Evolutionary conservation across 2,797 vertebrate genomes (phyloP), one percentile per base, ranked within the genome.

Genomic region (Premnoplex brunnescens): DNA sequence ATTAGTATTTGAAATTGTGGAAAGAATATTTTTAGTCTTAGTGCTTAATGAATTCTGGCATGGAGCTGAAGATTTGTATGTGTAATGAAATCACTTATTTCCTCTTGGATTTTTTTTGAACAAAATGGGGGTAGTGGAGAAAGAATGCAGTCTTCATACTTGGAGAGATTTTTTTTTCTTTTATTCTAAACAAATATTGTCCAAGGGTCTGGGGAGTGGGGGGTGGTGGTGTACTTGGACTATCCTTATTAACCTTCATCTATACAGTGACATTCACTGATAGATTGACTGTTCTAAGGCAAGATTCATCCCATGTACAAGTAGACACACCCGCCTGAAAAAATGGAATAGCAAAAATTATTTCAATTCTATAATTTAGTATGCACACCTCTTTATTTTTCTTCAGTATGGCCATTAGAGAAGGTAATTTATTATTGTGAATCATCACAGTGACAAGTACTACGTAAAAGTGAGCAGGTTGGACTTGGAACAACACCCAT

Each of bases 1-100:
- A 97, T 94, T 97, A 52, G 93, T 91, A 96, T 96, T 92, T 96
- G 92, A 97, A 95, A 94, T 66, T 88, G 92, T 78, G 68, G 79
- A 94, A 95, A 96, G 77, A 96, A 90, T 58, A 56, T 84, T 85
- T 58, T 89, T 94, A 84, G 37, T 85, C 68, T 96, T 89, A 96
- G 46, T 28, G 85, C 46, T 88, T 96, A 96, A 98, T 93, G 84
- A 97, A 95, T 97, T 96, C 93, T 95, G 87, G 73, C 60, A 24
- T 52, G 34, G 56, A 85, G 95, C 89, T 55, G n/a, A 62, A 51
- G 46, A 91, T 84, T 97, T 95, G 92, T 97, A 91, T 97, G 87
- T 73, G 23, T 75, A 89, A 89, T 78, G 63, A 63, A 82, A 77
- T 44, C 19, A 69, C 6, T 3, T 59, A 54, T 68, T 94, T 91